These are phyloP conservation scores for Timema podura DNA, from an alignment of 2,888 invertebrate genomes.

Conservation along the genomic window DNA sequence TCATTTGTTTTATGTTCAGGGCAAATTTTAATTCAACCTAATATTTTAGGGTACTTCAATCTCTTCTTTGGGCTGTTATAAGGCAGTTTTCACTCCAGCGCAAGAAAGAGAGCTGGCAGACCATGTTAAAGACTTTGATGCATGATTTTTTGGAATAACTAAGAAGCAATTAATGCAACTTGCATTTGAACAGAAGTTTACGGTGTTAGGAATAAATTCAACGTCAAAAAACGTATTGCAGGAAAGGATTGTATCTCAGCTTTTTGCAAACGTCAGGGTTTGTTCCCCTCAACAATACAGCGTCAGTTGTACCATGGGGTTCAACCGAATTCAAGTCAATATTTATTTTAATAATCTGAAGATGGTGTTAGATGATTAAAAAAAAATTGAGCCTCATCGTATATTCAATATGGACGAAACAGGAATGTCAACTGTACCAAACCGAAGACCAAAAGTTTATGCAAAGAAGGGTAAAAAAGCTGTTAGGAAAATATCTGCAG, in stretches of 20 bases:
- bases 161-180: slow-evolving; percentile 35
- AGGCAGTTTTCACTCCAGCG: slow-evolving; percentile 32
- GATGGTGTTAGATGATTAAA: slow-evolving; percentile 18
- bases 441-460: slow-evolving; percentile 35
- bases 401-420: slow-evolving; percentile 36
- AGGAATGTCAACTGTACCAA: slow-evolving; percentile 36
- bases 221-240: slow-evolving; percentile 34
- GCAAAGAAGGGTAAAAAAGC: slow-evolving; percentile 35
- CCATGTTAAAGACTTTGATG: slow-evolving; percentile 40
- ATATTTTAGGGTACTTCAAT: slow-evolving; percentile 9
- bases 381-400: slow-evolving; percentile 33
- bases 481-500: slow-evolving; percentile 34
- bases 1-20: too few species aligned
- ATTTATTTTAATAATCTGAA: slow-evolving; percentile 37
- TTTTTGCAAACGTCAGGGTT: slow-evolving; percentile 37
- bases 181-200: slow-evolving; percentile 35
- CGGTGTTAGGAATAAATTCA: slow-evolving; percentile 36
- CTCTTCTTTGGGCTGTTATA: slow-evolving; percentile 7
- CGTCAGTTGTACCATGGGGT: slow-evolving; percentile 39
- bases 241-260: slow-evolving; percentile 38
- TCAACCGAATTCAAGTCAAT: slow-evolving; percentile 38
- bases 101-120: slow-evolving; percentile 33
- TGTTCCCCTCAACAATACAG: slow-evolving; percentile 37
- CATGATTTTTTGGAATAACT: too few species aligned
- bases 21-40: too few species aligned